Base-by-base conservation (phyloP, 2,113 vertebrate species). In the Heteronetta atricapilla region DNA sequence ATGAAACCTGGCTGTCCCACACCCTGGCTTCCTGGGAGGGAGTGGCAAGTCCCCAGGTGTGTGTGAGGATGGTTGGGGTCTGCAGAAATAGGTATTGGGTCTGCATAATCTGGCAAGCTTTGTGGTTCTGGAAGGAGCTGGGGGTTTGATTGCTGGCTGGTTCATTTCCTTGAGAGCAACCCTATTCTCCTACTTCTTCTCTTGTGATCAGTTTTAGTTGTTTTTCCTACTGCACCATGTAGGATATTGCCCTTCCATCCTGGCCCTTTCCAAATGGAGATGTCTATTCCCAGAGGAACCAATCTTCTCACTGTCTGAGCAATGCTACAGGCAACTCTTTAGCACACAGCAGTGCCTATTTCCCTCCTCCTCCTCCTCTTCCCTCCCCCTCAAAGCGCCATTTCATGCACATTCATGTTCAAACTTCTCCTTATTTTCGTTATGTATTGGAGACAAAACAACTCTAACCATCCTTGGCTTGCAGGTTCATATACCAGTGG, bases 401-500 rank as follows among this genome's bases (percentile, higher is more conserved):
- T 62, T 26, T 93, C 58, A 73, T 58, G 17, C 50, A 58, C 1
- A 1, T 48, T 90, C 36, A 53, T 0, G 0, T 82, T 92, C 0
- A 0, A 40, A 12, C 73, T 86, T 79, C 58, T 76, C 31, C 34
- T 73, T 79, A 34, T 66, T 93, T 90, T 82, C 25, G 8, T 56
- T 76, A 64, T 8, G 8, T 26, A 63, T 9, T 34, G 28, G 38
- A 82, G 26, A 68, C 56, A 82, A 87, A 92, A 63, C 14, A 58
- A 50, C 20, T 82, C 17, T 60, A 67, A 22, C 6, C 16, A 26
- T 82, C 78, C 52, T 78, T 26, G 34, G 11, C 58, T 82, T 75
- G 29, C 10, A 75, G 14, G 11, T 75, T 95, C 26, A 3, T 69
- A 3, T 44, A 34, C 53, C 19, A 20, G 18, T 66, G 29, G 34